phyloP scores from a whole-genome alignment of 2,113 vertebrate genomes.

The Pterophyllum scalare region DNA sequence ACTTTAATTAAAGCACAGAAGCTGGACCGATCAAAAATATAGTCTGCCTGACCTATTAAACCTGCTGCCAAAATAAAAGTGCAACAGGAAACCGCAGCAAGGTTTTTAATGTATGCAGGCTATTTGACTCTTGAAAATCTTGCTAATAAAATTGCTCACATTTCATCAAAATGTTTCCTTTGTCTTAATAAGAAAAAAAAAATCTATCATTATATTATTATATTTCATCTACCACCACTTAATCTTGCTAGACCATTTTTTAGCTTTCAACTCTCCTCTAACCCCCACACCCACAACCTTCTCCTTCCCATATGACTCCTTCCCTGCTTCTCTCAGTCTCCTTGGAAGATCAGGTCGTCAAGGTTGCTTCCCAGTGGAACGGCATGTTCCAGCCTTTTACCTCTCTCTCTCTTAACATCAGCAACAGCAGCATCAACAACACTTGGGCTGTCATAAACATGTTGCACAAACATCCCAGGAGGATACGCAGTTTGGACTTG shows the following conservation, averaged over 20 bases:
- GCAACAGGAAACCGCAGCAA: neutral
- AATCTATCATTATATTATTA: slow-evolving; percentile 1
- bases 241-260: slow-evolving; percentile 4
- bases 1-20: slow-evolving; percentile 28
- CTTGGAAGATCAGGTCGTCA: slow-evolving; percentile 46
- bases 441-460: slow-evolving; percentile 79
- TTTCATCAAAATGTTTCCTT: neutral
- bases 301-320: slow-evolving; percentile 15
- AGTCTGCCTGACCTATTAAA: slow-evolving; percentile 4
- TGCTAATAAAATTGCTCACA: neutral
- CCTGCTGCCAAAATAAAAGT: neutral
- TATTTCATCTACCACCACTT: neutral
- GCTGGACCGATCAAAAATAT: neutral
- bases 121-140: neutral
- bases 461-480: slow-evolving; percentile 74
- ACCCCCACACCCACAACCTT: neutral
- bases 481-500: slow-evolving; percentile 61
- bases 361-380: slow-evolving; percentile 53
- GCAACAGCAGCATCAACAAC: slow-evolving; percentile 63
- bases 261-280: slow-evolving; percentile 24
- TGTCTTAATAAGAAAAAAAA: neutral
- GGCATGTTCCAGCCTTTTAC: slow-evolving; percentile 25
- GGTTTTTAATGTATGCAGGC: neutral
- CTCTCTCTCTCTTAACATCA: slow-evolving; percentile 64
- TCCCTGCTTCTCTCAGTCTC: slow-evolving; percentile 12